Evolutionary conservation across 1,140 invertebrate genomes (phyloP).

Genomic region (Drosophila serrata): DNA sequence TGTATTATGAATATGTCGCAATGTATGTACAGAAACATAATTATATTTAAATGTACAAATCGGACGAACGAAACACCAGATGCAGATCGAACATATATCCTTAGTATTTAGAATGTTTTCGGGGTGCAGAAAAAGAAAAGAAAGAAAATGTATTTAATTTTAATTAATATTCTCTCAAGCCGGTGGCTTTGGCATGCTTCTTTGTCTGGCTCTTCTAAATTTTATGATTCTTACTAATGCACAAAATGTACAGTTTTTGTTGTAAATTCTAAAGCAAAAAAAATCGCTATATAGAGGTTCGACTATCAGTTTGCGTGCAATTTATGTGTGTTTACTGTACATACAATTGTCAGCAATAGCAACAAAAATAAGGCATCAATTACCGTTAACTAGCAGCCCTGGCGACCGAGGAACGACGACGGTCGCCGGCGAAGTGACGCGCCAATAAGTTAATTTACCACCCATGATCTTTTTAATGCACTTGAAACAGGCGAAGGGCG

Average conservation of each 20-base stretch:
- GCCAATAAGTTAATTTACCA: constrained; percentile 78
- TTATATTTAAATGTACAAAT: constrained; percentile 6
- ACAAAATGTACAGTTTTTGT: background rate
- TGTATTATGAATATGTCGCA: background rate
- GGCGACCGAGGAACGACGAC: constrained; percentile 36
- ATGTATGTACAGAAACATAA: constrained; percentile 13
- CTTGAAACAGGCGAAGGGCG: constrained; percentile 55
- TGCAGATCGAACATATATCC: background rate
- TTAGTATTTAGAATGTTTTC: background rate
- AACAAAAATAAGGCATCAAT: constrained; percentile 68
- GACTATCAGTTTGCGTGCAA: background rate
- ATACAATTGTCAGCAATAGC: constrained; percentile 58
- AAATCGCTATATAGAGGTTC: background rate
- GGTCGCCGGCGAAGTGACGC: constrained; percentile 52
- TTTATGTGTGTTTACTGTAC: constrained; percentile 7
- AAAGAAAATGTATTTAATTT: background rate
- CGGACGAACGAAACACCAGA: constrained; percentile 8
- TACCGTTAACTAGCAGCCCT: constrained; percentile 65
- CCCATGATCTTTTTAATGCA: constrained; percentile 83
- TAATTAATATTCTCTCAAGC: background rate
- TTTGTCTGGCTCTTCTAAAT: background rate
- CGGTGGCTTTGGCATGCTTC: background rate
- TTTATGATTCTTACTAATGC: background rate
- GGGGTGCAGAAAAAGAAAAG: background rate
- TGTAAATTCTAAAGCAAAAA: background rate